Base-by-base conservation (phyloP, 2,113 vertebrate genomes). In the Myrmecobius fasciatus region DNA sequence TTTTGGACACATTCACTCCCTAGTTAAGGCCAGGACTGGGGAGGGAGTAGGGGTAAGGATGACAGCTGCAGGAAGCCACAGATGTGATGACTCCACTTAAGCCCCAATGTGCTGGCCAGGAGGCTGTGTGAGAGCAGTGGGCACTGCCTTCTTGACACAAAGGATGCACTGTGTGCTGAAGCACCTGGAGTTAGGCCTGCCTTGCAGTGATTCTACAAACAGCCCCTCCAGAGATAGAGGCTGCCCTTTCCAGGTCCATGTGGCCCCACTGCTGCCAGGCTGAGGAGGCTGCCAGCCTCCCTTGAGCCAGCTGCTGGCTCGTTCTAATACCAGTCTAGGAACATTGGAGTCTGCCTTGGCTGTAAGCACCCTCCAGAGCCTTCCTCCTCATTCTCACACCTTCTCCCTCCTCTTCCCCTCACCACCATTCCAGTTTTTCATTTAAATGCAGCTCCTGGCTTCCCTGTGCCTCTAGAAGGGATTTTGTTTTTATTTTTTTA, bases 51-150 rank as follows among this genome's bases (percentile, higher is more conserved):
- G 67, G 20, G 67, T 83, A n/a, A 83, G n/a, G 54, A 6, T 25
- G 8, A 20, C 91, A 53, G 46, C 60, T n/a, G 8, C 1, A 25
- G 91, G 91, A 93, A 92, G 95, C 95, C 89, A 0, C 94, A 54
- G 96, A 94, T 11, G 31, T 0, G 67, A 48, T 89, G 90, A 91
- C 28, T 91, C 54, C 75, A 26, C 89, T 95, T 54, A 54, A 43
- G 88, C 17, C 94, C 91, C 89, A 95, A 93, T 56, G 90, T 28
- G 49, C 91, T 0, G 2, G 88, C 93, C 89, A 14, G 94, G 94
- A 91, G 95, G 91, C 91, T 10, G 25, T 28, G 47, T 0, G 0
- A 8, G 89, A 48, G 26, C 88, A n/a, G 24, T 3, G 24, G 26
- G 67, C 60, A 90, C 52, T 25, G 91, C 94, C 60, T 6, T 17